These are phyloP conservation scores for Takifugu flavidus DNA, from an alignment of 2,113 vertebrate species.

Conservation along the genomic window DNA sequence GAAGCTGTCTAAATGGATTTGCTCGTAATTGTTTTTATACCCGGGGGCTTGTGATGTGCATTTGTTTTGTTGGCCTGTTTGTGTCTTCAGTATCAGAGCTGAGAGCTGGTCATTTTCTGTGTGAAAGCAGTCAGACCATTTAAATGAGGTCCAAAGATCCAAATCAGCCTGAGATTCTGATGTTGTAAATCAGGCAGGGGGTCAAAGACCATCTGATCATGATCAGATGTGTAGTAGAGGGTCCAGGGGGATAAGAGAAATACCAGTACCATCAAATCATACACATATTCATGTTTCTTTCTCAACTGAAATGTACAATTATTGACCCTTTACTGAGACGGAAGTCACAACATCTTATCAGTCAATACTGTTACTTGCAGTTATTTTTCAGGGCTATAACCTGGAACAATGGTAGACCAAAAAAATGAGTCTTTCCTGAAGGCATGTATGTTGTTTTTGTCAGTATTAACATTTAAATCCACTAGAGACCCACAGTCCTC, in stretches of 20 bases:
- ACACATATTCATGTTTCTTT: background rate
- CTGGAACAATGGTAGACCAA: background rate
- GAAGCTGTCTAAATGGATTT: slow-evolving; percentile 72
- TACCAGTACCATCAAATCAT: too few species aligned
- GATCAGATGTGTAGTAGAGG: too few species aligned
- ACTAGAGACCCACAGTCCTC: background rate
- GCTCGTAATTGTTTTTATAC: slow-evolving; percentile 75
- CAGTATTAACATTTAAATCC: slow-evolving; percentile 8
- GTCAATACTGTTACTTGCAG: background rate
- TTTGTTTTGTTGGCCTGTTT: slow-evolving; percentile 59
- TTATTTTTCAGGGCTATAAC: slow-evolving; percentile 21
- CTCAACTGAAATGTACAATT: background rate
- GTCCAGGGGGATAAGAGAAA: too few species aligned
- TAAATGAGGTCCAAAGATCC: slow-evolving; percentile 53
- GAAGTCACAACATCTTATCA: background rate
- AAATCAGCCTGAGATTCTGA: slow-evolving; percentile 9
- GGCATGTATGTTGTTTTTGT: slow-evolving; percentile 18
- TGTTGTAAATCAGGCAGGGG: too few species aligned
- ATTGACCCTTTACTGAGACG: background rate
- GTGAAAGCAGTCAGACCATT: slow-evolving; percentile 41
- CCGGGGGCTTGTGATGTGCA: slow-evolving; percentile 57
- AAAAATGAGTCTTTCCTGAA: slow-evolving; percentile 2
- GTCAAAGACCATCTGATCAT: too few species aligned
- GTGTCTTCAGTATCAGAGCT: slow-evolving; percentile 60
- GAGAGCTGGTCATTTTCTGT: slow-evolving; percentile 52